These are phyloP conservation scores for Clamator glandarius DNA, from an alignment of 2,797 vertebrate species.

Conservation along the genomic window DNA sequence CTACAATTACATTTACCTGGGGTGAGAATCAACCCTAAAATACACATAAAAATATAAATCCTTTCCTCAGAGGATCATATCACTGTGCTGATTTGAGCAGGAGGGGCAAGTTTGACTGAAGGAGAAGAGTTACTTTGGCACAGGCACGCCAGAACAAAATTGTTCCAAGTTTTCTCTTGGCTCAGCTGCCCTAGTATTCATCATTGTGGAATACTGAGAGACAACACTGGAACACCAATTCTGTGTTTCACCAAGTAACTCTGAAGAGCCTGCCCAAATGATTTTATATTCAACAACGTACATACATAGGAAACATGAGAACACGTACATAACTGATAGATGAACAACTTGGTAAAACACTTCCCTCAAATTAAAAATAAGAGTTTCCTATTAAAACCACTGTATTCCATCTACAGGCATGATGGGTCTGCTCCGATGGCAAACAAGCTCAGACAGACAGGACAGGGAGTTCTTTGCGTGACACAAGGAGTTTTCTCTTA, in stretches of 20 bases:
- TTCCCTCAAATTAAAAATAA: neutral
- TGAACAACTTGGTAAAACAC: neutral
- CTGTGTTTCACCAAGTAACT: neutral
- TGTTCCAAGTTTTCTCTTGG: neutral
- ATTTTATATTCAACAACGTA: neutral
- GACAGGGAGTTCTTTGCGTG: neutral
- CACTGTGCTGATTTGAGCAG: rapidly evolving
- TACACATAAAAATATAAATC: rapidly evolving
- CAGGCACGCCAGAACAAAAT: too few species aligned
- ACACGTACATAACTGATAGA: neutral
- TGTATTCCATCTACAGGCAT: neutral
- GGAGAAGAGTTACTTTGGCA: too few species aligned
- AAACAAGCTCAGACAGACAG: neutral
- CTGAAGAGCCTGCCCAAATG: neutral
- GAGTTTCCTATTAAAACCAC: neutral
- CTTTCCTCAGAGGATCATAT: neutral
- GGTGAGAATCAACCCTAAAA: neutral
- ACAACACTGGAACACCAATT: neutral
- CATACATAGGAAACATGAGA: too few species aligned
- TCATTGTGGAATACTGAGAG: neutral
- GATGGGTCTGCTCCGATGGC: rapidly evolving
- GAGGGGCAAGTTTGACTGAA: neutral
- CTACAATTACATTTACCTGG: neutral
- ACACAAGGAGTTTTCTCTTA: neutral
- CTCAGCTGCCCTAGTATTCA: neutral